phyloP scores from a whole-genome alignment of 2,888 invertebrate genomes.

The Rosalia funebris region DNA sequence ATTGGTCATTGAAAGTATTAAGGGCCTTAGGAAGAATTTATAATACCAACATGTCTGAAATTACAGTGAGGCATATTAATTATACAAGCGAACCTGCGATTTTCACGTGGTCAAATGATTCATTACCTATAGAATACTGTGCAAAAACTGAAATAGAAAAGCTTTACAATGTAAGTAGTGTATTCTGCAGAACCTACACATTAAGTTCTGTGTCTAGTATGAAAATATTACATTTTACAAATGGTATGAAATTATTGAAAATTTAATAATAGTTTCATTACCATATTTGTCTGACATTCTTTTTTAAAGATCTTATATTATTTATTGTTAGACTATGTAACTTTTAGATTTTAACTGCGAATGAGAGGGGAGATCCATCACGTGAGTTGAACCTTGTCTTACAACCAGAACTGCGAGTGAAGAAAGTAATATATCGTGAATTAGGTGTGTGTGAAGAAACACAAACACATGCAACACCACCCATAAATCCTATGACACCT shows the following conservation, averaged over 20 bases:
- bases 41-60: conserved; percentile 70
- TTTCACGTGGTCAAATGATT: conserved; percentile 88
- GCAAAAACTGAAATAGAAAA: conserved; percentile 79
- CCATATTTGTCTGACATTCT: too few relatives aligned
- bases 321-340: too few relatives aligned
- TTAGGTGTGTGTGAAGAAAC: conserved; percentile 74
- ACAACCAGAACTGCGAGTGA: conserved; percentile 73
- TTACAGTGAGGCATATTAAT: conserved; percentile 76
- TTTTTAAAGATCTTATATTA: too few relatives aligned
- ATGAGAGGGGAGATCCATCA: conserved; percentile 71
- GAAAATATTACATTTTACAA: too few relatives aligned
- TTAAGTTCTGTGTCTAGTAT: too few relatives aligned
- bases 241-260: too few relatives aligned
- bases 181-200: neutral
- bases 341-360: conserved; percentile 66
- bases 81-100: conserved; percentile 70
- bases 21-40: conserved; percentile 70
- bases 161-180: conserved; percentile 70
- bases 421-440: conserved; percentile 73
- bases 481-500: conserved; percentile 59
- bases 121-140: conserved; percentile 80
- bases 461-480: conserved; percentile 57
- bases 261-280: too few relatives aligned
- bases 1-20: conserved; percentile 81
- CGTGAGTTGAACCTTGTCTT: conserved; percentile 70